These are phyloP conservation scores for Phrynocephalus guinanensis DNA, from an alignment of 2,797 vertebrate species.

Conservation along the genomic window DNA sequence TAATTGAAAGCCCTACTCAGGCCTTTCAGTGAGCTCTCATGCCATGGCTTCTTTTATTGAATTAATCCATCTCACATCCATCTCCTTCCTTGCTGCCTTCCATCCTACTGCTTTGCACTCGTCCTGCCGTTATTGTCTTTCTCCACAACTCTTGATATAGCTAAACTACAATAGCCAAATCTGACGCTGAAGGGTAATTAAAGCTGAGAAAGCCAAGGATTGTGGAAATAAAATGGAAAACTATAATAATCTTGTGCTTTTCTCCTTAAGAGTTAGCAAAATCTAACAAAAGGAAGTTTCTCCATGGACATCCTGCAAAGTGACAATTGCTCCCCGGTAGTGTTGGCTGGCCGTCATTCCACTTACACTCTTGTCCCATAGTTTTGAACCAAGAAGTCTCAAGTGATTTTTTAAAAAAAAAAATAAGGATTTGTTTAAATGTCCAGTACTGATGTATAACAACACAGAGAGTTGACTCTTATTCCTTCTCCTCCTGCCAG, in stretches of 20 bases:
- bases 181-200: background rate
- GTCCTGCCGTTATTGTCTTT: too few species aligned
- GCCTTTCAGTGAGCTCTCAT: too few species aligned
- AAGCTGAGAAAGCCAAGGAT: constrained; percentile 16
- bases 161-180: too few species aligned
- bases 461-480: background rate
- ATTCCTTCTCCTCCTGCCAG: background rate
- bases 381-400: constrained; percentile 1
- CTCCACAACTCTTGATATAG: too few species aligned
- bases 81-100: too few species aligned
- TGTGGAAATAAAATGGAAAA: background rate
- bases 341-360: background rate
- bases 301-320: background rate
- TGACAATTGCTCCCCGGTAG: background rate
- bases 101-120: too few species aligned
- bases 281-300: constrained; percentile 25
- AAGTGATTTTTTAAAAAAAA: background rate
- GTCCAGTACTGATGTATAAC: background rate
- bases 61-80: too few species aligned
- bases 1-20: too few species aligned
- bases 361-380: background rate
- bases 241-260: constrained; percentile 25
- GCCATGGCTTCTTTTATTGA: too few species aligned
- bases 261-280: constrained; percentile 11
- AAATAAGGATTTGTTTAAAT: background rate